Conservation (phyloP, 2,888 invertebrate species). For the Eugnorisma glareosa region DNA sequence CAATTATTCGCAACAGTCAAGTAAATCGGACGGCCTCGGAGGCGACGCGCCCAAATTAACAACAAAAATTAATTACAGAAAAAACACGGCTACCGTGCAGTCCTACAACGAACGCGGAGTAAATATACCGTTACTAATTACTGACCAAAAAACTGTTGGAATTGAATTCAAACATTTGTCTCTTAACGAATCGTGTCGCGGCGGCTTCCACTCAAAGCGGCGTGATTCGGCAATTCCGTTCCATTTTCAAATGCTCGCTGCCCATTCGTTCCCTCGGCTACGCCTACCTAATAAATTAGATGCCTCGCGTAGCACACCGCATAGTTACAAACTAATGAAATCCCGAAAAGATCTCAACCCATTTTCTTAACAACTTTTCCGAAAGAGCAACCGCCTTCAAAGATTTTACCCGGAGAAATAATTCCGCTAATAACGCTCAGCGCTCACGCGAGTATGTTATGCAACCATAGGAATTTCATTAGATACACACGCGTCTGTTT, state of each 20-base stretch:
- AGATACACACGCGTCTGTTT: conserved; percentile 91
- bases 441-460: conserved; percentile 89
- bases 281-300: conserved; percentile 90
- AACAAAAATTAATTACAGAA: conserved; percentile 83
- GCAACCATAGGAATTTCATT: conserved; percentile 91
- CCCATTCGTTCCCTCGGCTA: conserved; percentile 89
- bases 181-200: conserved; percentile 90
- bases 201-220: conserved; percentile 87
- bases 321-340: conserved; percentile 91
- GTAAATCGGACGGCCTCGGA: conserved; percentile 69
- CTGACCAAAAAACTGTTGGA: conserved; percentile 83
- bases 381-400: conserved; percentile 90
- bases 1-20: conserved; percentile 63
- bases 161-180: conserved; percentile 91
- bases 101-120: conserved; percentile 81
- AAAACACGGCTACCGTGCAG: conserved; percentile 82
- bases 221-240: conserved; percentile 89
- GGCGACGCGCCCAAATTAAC: conserved; percentile 77
- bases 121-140: conserved; percentile 88
- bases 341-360: conserved; percentile 90
- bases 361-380: conserved; percentile 91
- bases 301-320: conserved; percentile 87
- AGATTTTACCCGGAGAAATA: conserved; percentile 89
- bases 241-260: conserved; percentile 88
- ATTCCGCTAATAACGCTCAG: conserved; percentile 89